Evolutionary conservation across 1,140 invertebrate genomes (phyloP).

Genomic region (Danaus plexippus): DNA sequence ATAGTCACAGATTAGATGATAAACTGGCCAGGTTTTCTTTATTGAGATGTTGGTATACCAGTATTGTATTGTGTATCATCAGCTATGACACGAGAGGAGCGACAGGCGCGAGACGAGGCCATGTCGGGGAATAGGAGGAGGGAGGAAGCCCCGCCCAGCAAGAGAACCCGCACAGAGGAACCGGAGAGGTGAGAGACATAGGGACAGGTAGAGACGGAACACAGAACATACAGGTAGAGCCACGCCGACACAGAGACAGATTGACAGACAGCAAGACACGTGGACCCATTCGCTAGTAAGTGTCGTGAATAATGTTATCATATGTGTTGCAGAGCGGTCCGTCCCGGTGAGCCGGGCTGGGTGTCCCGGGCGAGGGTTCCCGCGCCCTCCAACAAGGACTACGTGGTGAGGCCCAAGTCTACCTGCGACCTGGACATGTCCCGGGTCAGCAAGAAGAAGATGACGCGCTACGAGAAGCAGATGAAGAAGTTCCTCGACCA

Average conservation of each 20-base stretch:
- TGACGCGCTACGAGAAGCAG: conserved; percentile 91
- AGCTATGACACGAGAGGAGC: conserved; percentile 87
- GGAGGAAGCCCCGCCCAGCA: conserved; percentile 13
- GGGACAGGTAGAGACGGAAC: too few species aligned
- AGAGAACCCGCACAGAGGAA: conserved; percentile 20
- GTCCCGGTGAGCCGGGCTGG: conserved; percentile 97
- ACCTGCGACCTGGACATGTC: conserved; percentile 89
- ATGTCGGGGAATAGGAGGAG: conserved; percentile 72
- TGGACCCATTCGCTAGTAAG: too few species aligned
- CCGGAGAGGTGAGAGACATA: conserved; percentile 18
- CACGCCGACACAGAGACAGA: too few species aligned
- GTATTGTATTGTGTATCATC: conserved; percentile 12
- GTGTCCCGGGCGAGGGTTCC: conserved; percentile 95
- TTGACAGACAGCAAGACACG: too few species aligned
- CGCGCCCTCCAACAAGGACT: conserved; percentile 95
- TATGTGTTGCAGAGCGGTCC: conserved; percentile 42
- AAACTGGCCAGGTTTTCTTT: too few species aligned
- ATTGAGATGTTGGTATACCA: too few species aligned
- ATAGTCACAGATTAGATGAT: too few species aligned
- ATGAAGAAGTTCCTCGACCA: conserved; percentile 90
- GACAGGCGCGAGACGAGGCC: conserved; percentile 91
- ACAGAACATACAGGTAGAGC: too few species aligned
- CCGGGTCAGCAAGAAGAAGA: conserved; percentile 85
- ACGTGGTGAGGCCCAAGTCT: conserved; percentile 94
- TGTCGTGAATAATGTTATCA: too few species aligned